Percentiles rank a stretch among this genome's conserved stretches.
Conservation (phyloP, 2,113 vertebrate genomes). For the Motacilla tschutschensis region DNA sequence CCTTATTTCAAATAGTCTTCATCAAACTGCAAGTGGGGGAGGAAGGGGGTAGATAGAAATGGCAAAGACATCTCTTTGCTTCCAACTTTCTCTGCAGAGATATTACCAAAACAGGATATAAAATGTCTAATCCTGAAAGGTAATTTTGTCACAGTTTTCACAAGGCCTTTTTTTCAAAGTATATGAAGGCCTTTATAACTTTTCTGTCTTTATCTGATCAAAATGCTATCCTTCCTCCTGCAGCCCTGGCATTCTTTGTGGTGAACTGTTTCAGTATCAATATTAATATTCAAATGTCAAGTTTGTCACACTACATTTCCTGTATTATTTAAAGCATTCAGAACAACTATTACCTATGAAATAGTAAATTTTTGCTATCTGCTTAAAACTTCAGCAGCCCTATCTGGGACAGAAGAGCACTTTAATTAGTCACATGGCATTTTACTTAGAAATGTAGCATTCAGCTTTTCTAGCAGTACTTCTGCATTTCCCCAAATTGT, state of each 20-base stretch:
- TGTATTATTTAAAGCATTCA: constrained; percentile 67
- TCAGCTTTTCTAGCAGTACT: not conserved
- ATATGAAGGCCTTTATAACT: constrained; percentile 23
- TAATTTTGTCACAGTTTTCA: not conserved
- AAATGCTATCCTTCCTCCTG: constrained; percentile 46
- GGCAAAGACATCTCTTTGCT: not conserved
- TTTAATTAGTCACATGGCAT: constrained; percentile 1
- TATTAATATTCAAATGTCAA: constrained; percentile 79
- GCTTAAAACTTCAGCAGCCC: constrained; percentile 49
- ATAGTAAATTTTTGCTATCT: constrained; percentile 57
- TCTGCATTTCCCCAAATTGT: constrained; percentile 18
- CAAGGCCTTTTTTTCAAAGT: not conserved
- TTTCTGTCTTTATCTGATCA: constrained; percentile 43
- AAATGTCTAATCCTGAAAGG: not conserved
- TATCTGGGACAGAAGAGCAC: constrained; percentile 39
- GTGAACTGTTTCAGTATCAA: constrained; percentile 73
- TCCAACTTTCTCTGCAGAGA: not conserved
- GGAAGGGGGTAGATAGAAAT: not conserved
- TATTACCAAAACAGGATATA: not conserved
- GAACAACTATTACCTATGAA: constrained; percentile 68
- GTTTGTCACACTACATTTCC: constrained; percentile 72
- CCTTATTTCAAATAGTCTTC: not conserved
- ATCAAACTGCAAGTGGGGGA: not conserved
- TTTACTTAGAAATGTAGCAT: constrained; percentile 4
- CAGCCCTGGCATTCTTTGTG: constrained; percentile 64